Evolutionary conservation across 2,797 vertebrate species (phyloP), one percentile per base, ranked within the genome.

Genomic region (Coregonus suidteri): DNA sequence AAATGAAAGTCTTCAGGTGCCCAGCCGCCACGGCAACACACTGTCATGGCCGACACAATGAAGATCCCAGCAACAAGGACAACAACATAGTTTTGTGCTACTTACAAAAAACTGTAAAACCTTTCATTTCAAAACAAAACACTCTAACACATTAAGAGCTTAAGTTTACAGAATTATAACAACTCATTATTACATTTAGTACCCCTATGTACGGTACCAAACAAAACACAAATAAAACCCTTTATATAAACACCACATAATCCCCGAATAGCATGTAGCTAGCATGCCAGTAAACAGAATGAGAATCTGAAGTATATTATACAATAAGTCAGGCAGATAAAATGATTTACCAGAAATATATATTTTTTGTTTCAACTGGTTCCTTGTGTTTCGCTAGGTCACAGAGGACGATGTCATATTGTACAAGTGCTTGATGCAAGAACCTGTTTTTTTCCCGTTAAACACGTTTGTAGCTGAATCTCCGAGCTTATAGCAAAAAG

Each of bases 401-500:
- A 86, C 91, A 86, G 92, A 93, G 86, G 88, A 88, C 86, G 76
- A 82, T 91, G 90, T 87, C 81, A 59, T 66, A 31, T 66, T 31
- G 72, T 80, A 77, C 91, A 94, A 93, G 92, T 91, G 90, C 94
- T 94, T 94, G 94, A 95, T 94, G 93, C 93, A 94, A 93, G 96
- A 92, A 96, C 96, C 93, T 93, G 92, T 90, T 85, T 89, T 75
- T 89, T 93, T 91, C 30, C 25, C 30, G 64, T 89, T 87, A 93
- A 92, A 94, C 94, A 94, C 92, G 79, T 92, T 84, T 89, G 86
- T 92, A 92, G 93, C 94, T 89, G 93, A 96, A 93, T 91, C 95
- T 96, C 94, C 88, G 83, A 87, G 86, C 93, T 97, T 93, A 96
- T 94, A 96, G 96, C 92, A 94, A 96, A 95, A 95, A 96, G 95